Conservation (phyloP, 2,113 vertebrate genomes). For the Chitala chitala region DNA sequence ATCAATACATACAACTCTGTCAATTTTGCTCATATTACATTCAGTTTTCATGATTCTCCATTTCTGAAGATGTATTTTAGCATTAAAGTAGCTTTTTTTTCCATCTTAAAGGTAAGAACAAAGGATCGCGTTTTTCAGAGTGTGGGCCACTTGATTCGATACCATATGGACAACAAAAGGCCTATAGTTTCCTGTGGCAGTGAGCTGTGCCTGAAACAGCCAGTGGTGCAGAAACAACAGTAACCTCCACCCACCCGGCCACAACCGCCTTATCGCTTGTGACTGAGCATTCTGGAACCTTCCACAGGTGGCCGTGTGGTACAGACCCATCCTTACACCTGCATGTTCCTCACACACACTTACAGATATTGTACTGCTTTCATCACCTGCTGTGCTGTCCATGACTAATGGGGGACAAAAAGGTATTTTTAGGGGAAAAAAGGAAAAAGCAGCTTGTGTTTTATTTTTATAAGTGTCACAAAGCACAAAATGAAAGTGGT, state of each 20-base stretch:
- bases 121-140: constrained; percentile 80
- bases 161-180: constrained; percentile 84
- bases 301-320: background rate
- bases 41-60: too few relatives aligned
- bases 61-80: background rate
- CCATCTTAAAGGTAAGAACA: constrained; percentile 74
- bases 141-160: constrained; percentile 81
- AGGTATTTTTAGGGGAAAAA: background rate
- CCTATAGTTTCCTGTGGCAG: constrained; percentile 84
- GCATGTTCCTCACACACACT: constrained; percentile 25
- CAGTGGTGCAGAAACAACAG: constrained; percentile 62
- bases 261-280: background rate
- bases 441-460: constrained; percentile 5
- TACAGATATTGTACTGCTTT: background rate
- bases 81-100: background rate
- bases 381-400: constrained; percentile 1
- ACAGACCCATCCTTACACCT: background rate
- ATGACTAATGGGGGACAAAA: constrained; percentile 10
- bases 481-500: constrained; percentile 31
- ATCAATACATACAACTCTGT: too few relatives aligned
- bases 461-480: constrained; percentile 18
- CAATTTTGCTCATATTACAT: too few relatives aligned
- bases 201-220: constrained; percentile 79
- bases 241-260: background rate
- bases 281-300: background rate